A percentile compares a stretch with the other conserved stretches of the same genome.
phyloP scores from a whole-genome alignment of 2,888 invertebrate species.

The Agrochola macilenta region DNA sequence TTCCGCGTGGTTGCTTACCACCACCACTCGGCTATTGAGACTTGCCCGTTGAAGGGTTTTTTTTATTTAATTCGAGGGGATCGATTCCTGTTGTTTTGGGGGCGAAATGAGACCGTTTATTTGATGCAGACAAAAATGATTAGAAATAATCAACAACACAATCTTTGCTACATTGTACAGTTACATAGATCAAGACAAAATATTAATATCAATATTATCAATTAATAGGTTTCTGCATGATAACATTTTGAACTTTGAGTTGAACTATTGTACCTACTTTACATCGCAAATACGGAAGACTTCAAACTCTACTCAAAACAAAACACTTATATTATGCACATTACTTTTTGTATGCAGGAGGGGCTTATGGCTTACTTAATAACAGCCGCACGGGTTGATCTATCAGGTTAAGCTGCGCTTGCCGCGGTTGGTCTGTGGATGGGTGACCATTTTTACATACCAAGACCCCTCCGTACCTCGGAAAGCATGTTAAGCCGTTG shows the following conservation, averaged over 20 bases:
- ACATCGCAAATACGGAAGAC: neutral
- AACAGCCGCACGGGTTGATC: too few species aligned
- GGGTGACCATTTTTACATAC: too few species aligned
- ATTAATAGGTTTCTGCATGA: neutral
- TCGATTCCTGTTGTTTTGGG: conserved; percentile 14
- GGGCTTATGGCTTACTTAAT: too few species aligned
- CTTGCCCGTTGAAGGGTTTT: neutral
- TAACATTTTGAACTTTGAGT: conserved; percentile 10
- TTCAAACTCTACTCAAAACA: conserved; percentile 5
- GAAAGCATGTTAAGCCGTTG: too few species aligned
- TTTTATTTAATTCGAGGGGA: conserved; percentile 12
- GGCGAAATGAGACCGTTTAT: neutral
- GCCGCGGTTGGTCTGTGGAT: too few species aligned
- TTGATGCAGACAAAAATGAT: neutral
- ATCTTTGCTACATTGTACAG: neutral
- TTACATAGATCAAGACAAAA: neutral
- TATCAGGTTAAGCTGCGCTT: too few species aligned
- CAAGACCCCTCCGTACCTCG: too few species aligned
- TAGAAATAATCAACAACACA: neutral
- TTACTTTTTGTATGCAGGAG: neutral
- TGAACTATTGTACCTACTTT: neutral
- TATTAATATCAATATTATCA: neutral
- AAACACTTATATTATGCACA: neutral
- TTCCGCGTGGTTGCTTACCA: conserved; percentile 72
- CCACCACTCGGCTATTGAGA: conserved; percentile 44